Evolutionary conservation across 2,797 vertebrate genomes (phyloP), one percentile per base, ranked within the genome.

Genomic region (Manis pentadactyla): DNA sequence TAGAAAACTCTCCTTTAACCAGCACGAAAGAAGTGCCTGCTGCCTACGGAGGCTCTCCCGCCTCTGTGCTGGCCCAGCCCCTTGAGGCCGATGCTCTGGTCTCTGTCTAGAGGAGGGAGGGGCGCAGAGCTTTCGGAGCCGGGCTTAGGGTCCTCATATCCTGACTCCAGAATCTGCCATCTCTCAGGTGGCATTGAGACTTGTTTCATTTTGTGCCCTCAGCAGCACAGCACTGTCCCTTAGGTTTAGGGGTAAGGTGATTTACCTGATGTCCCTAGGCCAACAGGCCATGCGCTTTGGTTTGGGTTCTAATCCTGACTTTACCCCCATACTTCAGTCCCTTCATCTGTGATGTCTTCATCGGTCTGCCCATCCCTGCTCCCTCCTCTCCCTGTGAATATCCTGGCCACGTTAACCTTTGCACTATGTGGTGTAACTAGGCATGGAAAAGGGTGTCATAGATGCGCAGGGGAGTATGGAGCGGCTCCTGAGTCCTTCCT

Each of bases 221-320:
- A 17, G 71, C 21, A 5, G 5, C 51, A 14, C 3, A 4, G 2
- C 37, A 2, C 0, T 8, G 0, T 34, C 34, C 12, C 59, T 19
- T 19, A 15, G 37, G 19, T n/a, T 77, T 23, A 15, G 18, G 1
- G 21, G 21, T 3, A 1, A 12, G 57, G 42, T 29, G 86, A n/a
- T 59, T 77, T 21, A 21, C n/a, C n/a, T 7, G 29, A 37, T 25
- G 61, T 57, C 14, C 29, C 19, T 19, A 18, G 2, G 75, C 29
- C 29, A 5, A 15, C 29, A 39, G 21, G 5, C 15, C 3, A 27
- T 25, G 49, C 49, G 37, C 31, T 27, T 21, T 1, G 9, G 51
- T 37, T 29, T 25, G 19, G 59, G 31, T 29, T 61, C 55, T 51
- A 6, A 34, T 11, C 83, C 53, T 61, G 14, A 9, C 42, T 0